These are phyloP conservation scores for Luffia ferchaultella DNA, from an alignment of 2,888 invertebrate genomes.

Conservation along the genomic window DNA sequence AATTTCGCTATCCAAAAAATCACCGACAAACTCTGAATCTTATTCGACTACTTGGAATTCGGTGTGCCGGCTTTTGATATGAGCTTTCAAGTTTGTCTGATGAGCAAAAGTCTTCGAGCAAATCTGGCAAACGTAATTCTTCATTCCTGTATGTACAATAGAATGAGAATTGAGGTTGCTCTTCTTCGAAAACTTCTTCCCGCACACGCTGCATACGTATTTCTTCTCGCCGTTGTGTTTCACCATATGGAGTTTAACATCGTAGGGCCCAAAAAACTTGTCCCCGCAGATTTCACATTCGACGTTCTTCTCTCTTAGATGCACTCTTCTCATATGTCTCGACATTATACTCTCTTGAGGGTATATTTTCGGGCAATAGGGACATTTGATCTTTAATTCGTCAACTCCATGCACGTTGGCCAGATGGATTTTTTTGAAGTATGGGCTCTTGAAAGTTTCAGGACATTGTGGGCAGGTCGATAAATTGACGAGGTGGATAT, in stretches of 20 bases:
- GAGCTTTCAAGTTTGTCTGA: constrained; percentile 40
- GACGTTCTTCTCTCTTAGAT: constrained; percentile 54
- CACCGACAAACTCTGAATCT: constrained; percentile 18
- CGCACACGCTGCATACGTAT: constrained; percentile 66
- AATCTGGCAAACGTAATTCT: constrained; percentile 51
- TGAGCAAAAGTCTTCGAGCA: constrained; percentile 62
- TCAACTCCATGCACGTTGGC: constrained; percentile 51
- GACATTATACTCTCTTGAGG: constrained; percentile 67
- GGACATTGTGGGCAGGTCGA: constrained; percentile 47
- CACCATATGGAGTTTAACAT: constrained; percentile 55
- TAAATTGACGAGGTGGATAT: constrained; percentile 43
- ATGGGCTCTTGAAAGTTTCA: constrained; percentile 51
- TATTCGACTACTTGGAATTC: constrained; percentile 18
- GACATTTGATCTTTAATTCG: constrained; percentile 52
- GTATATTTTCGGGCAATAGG: constrained; percentile 52
- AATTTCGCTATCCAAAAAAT: constrained; percentile 27
- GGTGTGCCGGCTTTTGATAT: constrained; percentile 32
- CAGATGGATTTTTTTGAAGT: constrained; percentile 46
- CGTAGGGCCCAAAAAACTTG: constrained; percentile 49
- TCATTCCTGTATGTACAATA: constrained; percentile 63
- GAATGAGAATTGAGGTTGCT: constrained; percentile 68
- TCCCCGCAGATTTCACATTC: constrained; percentile 53
- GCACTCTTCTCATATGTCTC: constrained; percentile 67
- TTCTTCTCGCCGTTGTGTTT: constrained; percentile 63
- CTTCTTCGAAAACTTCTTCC: constrained; percentile 66